phyloP scores from a whole-genome alignment of 2,797 vertebrate genomes.

The Craterocephalus amniculus region DNA sequence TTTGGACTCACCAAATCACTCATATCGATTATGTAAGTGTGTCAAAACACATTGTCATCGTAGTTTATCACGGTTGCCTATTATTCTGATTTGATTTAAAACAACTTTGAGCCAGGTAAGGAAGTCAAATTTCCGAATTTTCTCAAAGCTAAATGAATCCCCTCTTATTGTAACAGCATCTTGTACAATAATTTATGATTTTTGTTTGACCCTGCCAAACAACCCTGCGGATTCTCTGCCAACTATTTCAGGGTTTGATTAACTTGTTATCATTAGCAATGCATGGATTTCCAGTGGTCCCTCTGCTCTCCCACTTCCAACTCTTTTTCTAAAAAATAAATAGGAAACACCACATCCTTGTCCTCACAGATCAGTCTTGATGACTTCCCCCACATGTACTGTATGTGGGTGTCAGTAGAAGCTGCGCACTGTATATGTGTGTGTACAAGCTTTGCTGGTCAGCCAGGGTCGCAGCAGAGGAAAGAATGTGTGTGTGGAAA shows the following conservation, averaged over 20 bases:
- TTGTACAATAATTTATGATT: not conserved
- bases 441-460: conserved; percentile 51
- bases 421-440: conserved; percentile 27
- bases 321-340: conserved; percentile 30
- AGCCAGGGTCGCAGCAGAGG: conserved; percentile 62
- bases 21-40: not conserved
- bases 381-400: conserved; percentile 46
- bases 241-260: not conserved
- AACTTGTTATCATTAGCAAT: not conserved
- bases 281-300: conserved; percentile 16
- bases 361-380: conserved; percentile 56
- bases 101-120: not conserved
- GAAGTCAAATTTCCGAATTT: not conserved
- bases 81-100: not conserved
- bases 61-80: not conserved
- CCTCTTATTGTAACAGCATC: too few relatives aligned
- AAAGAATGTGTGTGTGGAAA: conserved; percentile 73
- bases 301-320: conserved; percentile 18
- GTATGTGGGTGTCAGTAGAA: conserved; percentile 20
- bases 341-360: conserved; percentile 57
- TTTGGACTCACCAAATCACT: not conserved
- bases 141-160: too few relatives aligned
- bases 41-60: too few relatives aligned
- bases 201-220: not conserved
- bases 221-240: not conserved